Conservation (phyloP, 2,113 vertebrate species). For the Prunella himalayana region DNA sequence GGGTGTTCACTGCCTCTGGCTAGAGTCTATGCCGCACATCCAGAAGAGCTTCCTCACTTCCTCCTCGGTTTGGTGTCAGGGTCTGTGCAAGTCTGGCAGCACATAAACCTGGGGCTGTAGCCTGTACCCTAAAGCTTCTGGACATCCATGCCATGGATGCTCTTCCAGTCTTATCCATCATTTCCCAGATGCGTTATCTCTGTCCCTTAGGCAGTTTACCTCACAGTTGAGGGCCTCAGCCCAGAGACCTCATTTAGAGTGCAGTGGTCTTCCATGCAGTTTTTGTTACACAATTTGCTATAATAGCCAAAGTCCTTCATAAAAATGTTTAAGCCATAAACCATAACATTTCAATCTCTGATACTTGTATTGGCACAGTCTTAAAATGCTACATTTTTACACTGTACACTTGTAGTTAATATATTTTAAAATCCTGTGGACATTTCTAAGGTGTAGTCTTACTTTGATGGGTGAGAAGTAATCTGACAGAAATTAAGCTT, state of each 20-base stretch:
- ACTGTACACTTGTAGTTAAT: background rate
- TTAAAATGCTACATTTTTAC: background rate
- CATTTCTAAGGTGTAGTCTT: background rate
- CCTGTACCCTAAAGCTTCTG: background rate
- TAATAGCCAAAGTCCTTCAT: background rate
- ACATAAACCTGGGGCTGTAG: background rate
- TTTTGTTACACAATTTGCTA: background rate
- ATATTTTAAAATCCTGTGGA: background rate
- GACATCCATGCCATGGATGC: rapidly evolving
- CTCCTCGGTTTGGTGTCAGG: background rate
- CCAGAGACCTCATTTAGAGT: background rate
- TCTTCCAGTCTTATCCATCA: background rate
- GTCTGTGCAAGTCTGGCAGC: background rate
- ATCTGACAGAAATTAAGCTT: background rate
- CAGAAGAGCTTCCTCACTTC: background rate
- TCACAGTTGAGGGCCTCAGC: background rate
- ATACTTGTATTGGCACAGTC: background rate
- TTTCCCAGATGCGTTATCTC: background rate
- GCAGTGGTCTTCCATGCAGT: background rate
- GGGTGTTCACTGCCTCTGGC: background rate
- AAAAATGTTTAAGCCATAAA: background rate
- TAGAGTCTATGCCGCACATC: background rate
- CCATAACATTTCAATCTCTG: background rate
- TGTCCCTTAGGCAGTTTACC: background rate
- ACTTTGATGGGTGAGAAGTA: background rate